Conservation (phyloP, 2,797 vertebrate genomes). For the Spinibarbus caldwelli region DNA sequence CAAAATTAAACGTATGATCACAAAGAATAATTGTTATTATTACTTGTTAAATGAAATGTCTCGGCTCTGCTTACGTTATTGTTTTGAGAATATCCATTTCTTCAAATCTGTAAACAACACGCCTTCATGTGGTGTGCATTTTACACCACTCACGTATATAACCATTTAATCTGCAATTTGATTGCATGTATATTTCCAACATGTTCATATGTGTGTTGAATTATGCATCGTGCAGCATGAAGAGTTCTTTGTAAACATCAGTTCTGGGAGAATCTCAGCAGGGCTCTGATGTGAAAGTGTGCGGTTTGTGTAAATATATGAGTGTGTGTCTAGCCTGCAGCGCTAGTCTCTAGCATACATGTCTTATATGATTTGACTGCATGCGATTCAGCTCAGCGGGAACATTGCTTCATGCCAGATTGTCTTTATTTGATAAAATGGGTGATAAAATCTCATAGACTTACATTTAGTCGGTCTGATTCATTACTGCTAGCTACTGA, state of each 20-base stretch:
- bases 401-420: background rate
- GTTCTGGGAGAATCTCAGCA: slow-evolving; percentile 26
- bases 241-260: slow-evolving; percentile 23
- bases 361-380: background rate
- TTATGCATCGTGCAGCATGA: slow-evolving; percentile 17
- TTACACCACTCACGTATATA: background rate
- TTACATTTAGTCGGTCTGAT: background rate
- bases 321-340: slow-evolving; percentile 10
- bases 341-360: slow-evolving; percentile 13
- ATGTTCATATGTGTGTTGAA: slow-evolving; percentile 13
- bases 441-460: background rate
- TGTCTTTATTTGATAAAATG: background rate
- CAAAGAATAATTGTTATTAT: background rate
- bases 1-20: background rate
- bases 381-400: background rate
- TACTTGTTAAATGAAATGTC: background rate
- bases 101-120: background rate
- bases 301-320: slow-evolving; percentile 10
- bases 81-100: background rate
- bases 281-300: slow-evolving; percentile 25
- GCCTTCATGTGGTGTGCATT: background rate
- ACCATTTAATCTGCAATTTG: slow-evolving; percentile 6
- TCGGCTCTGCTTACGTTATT: background rate
- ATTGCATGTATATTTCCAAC: background rate
- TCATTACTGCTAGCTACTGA: background rate